Conservation (phyloP, 2,888 invertebrate species). For the Agrypnus murinus region DNA sequence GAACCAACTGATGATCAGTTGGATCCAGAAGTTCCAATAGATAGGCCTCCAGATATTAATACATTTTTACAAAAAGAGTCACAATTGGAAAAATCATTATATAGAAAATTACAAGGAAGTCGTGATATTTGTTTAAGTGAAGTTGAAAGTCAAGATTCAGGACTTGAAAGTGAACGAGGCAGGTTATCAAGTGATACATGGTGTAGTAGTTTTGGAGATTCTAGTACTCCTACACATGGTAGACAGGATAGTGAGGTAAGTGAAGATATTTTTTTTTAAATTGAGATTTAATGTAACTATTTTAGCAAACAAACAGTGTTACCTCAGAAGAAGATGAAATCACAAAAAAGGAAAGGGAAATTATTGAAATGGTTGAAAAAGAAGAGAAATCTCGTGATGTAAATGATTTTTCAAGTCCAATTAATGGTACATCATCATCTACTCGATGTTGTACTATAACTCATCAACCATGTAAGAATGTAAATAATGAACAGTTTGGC, state of each 20-base stretch:
- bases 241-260: constrained; percentile 85
- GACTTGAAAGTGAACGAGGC: constrained; percentile 79
- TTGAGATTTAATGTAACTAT: not conserved
- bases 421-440: not conserved
- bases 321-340: constrained; percentile 88
- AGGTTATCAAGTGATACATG: constrained; percentile 75
- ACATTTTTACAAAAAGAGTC: constrained; percentile 87
- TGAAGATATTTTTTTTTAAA: not conserved
- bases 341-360: constrained; percentile 78
- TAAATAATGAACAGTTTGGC: constrained; percentile 64
- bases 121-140: constrained; percentile 64
- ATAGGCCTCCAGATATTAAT: constrained; percentile 86
- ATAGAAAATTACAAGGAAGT: constrained; percentile 74
- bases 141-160: constrained; percentile 84
- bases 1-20: constrained; percentile 81
- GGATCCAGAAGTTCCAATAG: constrained; percentile 80
- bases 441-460: constrained; percentile 14
- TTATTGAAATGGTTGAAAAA: constrained; percentile 78
- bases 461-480: constrained; percentile 29
- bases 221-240: constrained; percentile 74
- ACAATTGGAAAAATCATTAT: constrained; percentile 84
- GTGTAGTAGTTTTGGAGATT: constrained; percentile 71
- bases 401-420: constrained; percentile 22
- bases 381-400: constrained; percentile 73
- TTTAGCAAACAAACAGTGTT: constrained; percentile 77